Conservation (phyloP, 2,113 vertebrate species). For the Thermophis baileyi region DNA sequence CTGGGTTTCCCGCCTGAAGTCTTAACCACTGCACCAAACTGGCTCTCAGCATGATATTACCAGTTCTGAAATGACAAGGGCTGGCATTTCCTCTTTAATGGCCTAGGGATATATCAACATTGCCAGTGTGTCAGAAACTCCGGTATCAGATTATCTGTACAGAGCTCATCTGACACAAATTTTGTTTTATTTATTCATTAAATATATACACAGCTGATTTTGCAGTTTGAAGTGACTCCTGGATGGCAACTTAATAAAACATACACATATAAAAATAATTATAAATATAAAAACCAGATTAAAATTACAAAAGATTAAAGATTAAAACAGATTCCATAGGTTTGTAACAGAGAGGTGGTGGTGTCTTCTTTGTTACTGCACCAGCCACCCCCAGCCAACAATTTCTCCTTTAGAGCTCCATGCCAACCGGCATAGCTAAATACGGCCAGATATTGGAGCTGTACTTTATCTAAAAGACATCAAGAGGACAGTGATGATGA, state of each 20-base stretch:
- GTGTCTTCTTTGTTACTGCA: not conserved
- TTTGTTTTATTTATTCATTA: no score
- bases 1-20: no score
- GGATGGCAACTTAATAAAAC: no score
- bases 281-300: no score
- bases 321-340: not conserved
- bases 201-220: no score
- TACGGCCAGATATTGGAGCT: not conserved
- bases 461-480: not conserved
- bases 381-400: not conserved
- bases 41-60: not conserved
- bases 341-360: not conserved
- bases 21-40: no score
- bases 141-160: not conserved
- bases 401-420: not conserved
- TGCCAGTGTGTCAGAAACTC: not conserved
- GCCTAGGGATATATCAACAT: not conserved
- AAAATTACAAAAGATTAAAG: not conserved
- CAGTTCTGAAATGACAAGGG: not conserved
- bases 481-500: not conserved
- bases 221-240: no score
- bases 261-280: no score
- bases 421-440: not conserved
- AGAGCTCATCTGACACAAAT: not conserved
- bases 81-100: not conserved